Conservation (phyloP, 1,140 invertebrate genomes). For the Zophobas morio region DNA sequence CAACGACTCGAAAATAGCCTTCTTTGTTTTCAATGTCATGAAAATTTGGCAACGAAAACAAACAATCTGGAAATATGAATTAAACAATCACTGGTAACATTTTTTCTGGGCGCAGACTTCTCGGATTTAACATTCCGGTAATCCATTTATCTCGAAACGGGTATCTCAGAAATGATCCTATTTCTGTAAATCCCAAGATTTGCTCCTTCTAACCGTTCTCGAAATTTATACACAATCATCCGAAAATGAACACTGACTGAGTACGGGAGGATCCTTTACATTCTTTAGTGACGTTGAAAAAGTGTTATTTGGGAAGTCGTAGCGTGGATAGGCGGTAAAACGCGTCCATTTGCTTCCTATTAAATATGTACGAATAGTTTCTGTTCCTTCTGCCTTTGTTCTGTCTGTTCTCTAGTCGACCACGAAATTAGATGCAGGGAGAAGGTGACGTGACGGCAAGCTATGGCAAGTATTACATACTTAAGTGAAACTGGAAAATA, state of each 20-base stretch:
- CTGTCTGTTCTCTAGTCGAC: background rate
- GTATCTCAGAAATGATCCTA: too few relatives aligned
- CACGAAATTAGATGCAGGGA: slow-evolving; percentile 7
- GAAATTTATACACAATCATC: background rate
- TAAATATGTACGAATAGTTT: slow-evolving; percentile 20
- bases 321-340: slow-evolving; percentile 12
- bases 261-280: background rate
- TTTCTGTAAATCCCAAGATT: too few relatives aligned
- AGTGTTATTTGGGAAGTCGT: slow-evolving; percentile 1
- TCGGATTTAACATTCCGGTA: too few relatives aligned
- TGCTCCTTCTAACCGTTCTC: background rate
- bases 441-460: background rate
- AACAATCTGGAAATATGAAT: too few relatives aligned
- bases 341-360: slow-evolving; percentile 7
- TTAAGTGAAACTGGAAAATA: background rate
- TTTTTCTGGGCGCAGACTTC: too few relatives aligned
- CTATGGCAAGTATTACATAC: background rate
- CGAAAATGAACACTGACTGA: slow-evolving; percentile 10
- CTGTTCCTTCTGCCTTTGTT: background rate
- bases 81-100: too few relatives aligned
- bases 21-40: too few relatives aligned
- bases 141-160: too few relatives aligned
- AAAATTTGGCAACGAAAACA: too few relatives aligned
- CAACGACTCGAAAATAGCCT: too few relatives aligned
- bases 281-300: slow-evolving; percentile 31